These are phyloP conservation scores for Bradynema listronoti DNA, from an alignment of 1,140 invertebrate genomes.

Conservation along the genomic window DNA sequence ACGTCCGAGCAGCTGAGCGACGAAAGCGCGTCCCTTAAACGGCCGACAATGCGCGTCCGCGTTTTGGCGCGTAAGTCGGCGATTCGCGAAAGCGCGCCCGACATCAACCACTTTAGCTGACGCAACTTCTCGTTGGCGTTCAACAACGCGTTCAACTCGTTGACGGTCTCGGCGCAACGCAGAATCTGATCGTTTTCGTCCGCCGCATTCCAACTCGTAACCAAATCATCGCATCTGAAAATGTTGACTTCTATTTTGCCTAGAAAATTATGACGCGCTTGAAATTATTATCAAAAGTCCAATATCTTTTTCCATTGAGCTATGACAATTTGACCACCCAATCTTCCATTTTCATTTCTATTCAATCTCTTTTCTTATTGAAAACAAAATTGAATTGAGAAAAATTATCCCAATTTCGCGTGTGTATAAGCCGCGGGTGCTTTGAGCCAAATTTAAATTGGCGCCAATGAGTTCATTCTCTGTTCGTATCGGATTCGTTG, in stretches of 20 bases:
- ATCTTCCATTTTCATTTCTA: not conserved
- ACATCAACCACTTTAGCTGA: conserved; percentile 35
- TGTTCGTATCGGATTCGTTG: too few relatives aligned
- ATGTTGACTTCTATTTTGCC: not conserved
- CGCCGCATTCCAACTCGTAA: conserved; percentile 26
- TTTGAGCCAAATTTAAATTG: too few relatives aligned
- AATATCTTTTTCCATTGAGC: not conserved
- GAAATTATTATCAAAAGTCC: not conserved
- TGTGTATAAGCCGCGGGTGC: too few relatives aligned
- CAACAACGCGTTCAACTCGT: conserved; percentile 31
- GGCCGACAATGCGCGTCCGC: conserved; percentile 24
- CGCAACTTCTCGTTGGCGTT: conserved; percentile 39
- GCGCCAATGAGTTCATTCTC: too few relatives aligned
- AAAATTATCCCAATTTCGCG: too few relatives aligned
- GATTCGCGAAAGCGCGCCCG: conserved; percentile 36
- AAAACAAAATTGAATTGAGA: conserved; percentile 5
- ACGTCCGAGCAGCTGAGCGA: conserved; percentile 21
- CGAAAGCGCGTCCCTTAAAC: conserved; percentile 29
- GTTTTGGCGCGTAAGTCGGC: conserved; percentile 31
- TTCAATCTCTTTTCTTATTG: not conserved
- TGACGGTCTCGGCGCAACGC: conserved; percentile 26
- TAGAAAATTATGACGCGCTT: not conserved
- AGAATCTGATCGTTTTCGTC: conserved; percentile 37
- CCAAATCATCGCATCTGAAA: conserved; percentile 44
- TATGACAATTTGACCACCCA: not conserved